A percentile compares a stretch with the other conserved stretches of the same genome.
Evolutionary conservation across 2,113 vertebrate genomes (phyloP).

Genomic region (Morphnarchus princeps): DNA sequence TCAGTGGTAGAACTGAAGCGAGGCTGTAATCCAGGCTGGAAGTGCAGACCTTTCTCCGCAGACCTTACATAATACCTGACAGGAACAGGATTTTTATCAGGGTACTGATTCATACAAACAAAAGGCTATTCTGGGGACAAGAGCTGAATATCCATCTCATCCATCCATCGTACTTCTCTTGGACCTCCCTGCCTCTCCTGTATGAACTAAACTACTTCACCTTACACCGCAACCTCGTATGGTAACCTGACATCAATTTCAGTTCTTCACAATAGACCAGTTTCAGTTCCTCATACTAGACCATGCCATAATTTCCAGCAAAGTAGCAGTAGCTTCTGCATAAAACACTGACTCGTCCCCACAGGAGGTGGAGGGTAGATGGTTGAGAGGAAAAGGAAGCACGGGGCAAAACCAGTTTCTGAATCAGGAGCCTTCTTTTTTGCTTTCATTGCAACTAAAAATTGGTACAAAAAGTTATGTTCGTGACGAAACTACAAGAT

Average conservation of each 20-base stretch:
- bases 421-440: not conserved
- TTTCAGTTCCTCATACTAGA: not conserved
- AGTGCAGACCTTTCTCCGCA: not conserved
- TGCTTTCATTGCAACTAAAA: not conserved
- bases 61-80: not conserved
- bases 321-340: not conserved
- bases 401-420: not conserved
- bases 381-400: not conserved
- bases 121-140: not conserved
- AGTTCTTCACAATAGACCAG: not conserved
- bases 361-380: not conserved
- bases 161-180: not conserved
- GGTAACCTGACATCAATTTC: not conserved
- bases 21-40: not conserved
- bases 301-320: not conserved
- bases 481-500: slow-evolving; percentile 33
- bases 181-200: not conserved
- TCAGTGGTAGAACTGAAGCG: not conserved
- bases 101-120: not conserved
- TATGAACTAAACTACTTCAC: not conserved
- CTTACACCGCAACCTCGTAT: not conserved
- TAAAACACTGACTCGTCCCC: not conserved
- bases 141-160: not conserved
- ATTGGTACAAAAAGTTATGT: not conserved
- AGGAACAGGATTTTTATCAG: not conserved